Evolutionary conservation across 2,797 vertebrate genomes (phyloP).

Genomic region (Propithecus deckenii): DNA sequence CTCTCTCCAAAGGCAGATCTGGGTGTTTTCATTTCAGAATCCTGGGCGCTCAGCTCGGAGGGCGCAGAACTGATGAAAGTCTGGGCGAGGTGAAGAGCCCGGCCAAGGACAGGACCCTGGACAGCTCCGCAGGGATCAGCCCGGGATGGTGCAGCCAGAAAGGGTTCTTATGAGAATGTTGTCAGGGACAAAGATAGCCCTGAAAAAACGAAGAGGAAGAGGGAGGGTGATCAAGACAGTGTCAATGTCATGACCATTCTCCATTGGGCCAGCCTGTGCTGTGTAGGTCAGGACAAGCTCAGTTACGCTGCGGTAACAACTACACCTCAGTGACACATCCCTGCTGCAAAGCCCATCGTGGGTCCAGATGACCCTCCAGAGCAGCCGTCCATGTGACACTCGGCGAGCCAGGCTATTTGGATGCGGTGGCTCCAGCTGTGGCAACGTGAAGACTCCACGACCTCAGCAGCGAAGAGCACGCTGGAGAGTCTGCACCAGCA

Average conservation of each 20-base stretch:
- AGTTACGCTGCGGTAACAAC: neutral
- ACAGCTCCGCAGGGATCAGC: neutral
- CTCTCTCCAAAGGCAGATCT: neutral
- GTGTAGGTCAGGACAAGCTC: neutral
- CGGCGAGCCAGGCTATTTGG: neutral
- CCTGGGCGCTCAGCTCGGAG: neutral
- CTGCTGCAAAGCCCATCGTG: neutral
- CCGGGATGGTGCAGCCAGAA: fast-evolving
- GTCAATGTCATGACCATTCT: fast-evolving
- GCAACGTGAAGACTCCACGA: fast-evolving
- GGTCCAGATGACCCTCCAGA: neutral
- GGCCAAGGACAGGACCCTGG: constrained; percentile 15
- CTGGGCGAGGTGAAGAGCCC: neutral
- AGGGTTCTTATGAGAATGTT: neutral
- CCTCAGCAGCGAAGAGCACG: fast-evolving
- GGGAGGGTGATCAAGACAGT: neutral
- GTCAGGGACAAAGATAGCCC: neutral
- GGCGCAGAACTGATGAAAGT: neutral
- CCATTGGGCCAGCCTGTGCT: fast-evolving
- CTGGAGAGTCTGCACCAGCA: neutral
- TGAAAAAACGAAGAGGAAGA: neutral
- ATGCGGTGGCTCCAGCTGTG: neutral
- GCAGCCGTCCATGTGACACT: neutral
- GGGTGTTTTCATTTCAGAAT: neutral
- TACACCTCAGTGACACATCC: neutral